Evolutionary conservation across 2,888 invertebrate genomes (phyloP).

Genomic region (Cylloceria caligata): DNA sequence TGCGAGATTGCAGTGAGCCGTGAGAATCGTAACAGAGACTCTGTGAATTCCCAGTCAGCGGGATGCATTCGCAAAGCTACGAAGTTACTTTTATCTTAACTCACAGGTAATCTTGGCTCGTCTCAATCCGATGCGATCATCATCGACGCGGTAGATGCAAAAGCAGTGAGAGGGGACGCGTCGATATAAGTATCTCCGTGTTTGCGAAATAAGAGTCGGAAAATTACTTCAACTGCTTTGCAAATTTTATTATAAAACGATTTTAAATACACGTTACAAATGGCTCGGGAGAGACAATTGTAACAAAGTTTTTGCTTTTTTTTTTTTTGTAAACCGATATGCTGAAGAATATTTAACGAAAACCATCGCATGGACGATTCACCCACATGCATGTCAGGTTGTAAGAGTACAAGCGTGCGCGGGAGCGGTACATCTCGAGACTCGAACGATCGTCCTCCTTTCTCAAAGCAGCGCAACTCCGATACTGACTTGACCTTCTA

Average conservation of each 20-base stretch:
- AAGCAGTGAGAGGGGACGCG: constrained; percentile 18
- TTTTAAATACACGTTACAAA: too few species aligned
- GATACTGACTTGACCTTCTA: constrained; percentile 66
- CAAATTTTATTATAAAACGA: too few species aligned
- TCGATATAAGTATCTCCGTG: neutral
- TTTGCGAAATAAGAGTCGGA: constrained; percentile 6
- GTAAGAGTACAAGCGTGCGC: neutral
- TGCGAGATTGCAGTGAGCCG: constrained; percentile 71
- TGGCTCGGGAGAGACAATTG: too few species aligned
- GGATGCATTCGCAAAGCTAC: constrained; percentile 9
- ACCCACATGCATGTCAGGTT: neutral
- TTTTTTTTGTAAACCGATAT: too few species aligned
- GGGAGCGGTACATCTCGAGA: constrained; percentile 27
- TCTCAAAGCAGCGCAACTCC: constrained; percentile 50
- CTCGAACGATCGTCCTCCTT: constrained; percentile 68
- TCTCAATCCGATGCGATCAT: constrained; percentile 37
- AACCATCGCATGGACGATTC: too few species aligned
- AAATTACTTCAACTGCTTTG: too few species aligned
- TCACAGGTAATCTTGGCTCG: constrained; percentile 37
- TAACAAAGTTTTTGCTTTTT: too few species aligned
- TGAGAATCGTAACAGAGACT: constrained; percentile 77
- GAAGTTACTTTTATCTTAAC: constrained; percentile 33
- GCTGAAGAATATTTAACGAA: too few species aligned
- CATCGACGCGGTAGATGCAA: constrained; percentile 38
- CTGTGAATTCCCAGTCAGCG: constrained; percentile 43